Base-by-base conservation (phyloP, 2,113 vertebrate genomes). In the Muntiacus reevesi region DNA sequence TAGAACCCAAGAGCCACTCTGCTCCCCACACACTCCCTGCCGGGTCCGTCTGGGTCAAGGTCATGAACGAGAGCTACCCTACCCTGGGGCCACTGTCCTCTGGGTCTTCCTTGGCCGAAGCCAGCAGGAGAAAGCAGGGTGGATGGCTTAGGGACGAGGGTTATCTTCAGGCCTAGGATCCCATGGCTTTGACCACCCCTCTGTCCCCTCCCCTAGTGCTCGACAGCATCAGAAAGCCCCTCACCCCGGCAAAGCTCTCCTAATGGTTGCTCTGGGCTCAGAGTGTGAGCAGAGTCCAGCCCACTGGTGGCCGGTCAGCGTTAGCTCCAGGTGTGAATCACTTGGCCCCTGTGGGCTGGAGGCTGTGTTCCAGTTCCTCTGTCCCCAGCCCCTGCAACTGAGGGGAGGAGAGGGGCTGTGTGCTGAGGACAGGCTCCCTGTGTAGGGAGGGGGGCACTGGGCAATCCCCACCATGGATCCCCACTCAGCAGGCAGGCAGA, bases 371-470 rank as follows among this genome's bases (percentile, higher is more conserved):
- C 55, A 36, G 87, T 19, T n/a, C 43, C 43, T 4, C 3, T 11
- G 45, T 15, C 64, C 9, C 25, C 11, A 8, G 2, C n/a, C 19
- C 50, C 30, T 23, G 19, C 17, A 13, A 23, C 71, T 15, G 54
- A 57, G n/a, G 7, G 82, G 8, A 57, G 23, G n/a, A 36, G 7
- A 57, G n/a, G 16, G 28, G 21, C n/a, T 1, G 57, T 13, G 30
- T 30, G 23, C 30, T 5, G 6, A 47, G 55, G 28, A 54, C 28
- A 16, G 10, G 67, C 17, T 36, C 36, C 28, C 21, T 8, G 14
- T 14, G 14, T 15, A 21, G 19, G 21, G 9, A 0, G 0, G 2
- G 30, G 89, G 30, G 59, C 0, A 1, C 45, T 3, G 28, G 78
- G 47, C 1, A 2, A 27, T 11, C 27, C 23, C 13, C 25, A 11